Base-by-base conservation (phyloP, 2,113 vertebrate genomes). In the Globicephala melas region DNA sequence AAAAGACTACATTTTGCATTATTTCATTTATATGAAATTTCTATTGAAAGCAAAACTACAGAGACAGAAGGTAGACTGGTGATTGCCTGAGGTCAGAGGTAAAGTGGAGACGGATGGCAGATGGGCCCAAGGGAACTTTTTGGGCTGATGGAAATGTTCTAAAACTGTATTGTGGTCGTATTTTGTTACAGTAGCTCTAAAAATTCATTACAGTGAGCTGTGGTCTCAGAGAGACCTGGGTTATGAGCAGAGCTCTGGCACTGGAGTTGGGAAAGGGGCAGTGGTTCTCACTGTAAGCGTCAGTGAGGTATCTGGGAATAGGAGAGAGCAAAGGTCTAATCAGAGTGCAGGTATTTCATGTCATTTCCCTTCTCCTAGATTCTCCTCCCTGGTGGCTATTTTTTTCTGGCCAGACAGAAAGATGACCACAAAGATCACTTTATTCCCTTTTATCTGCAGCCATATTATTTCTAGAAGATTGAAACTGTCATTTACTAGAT, bases 41-140 rank as follows among this genome's bases (percentile, higher is more conserved):
- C 95, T 80, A 68, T 33, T 65, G 60, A 95, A 95, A 67, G 67
- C 50, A 96, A 92, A 91, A 81, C 26, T 60, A 80, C 5, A 89
- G 5, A 74, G 31, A 76, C 23, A 71, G 21, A 93, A 44, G 33
- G 9, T 11, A 68, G 31, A 70, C 0, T 87, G 74, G 50, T 71
- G 33, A 6, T 0, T 97, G 60, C 58, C 65, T 80, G 58, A 38
- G 68, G 20, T 73, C 26, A 91, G 55, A 11, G 18, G 41, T 89
- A 11, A 73, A 92, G 31, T 8, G 21, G 60, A 28, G 12, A 71
- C 3, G 20, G 67, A 90, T 21, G 23, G 20, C 58, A 89, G 70
- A 80, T 28, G 58, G 60, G n/a, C 25, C 92, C 63, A 3, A 70
- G 21, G 50, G 38, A 83, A 92, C 21, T 38, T 60, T 92, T 5